Evolutionary conservation across 2,888 invertebrate species (phyloP), one percentile per base, ranked within the genome.

Genomic region (Aleiodes alternator): DNA sequence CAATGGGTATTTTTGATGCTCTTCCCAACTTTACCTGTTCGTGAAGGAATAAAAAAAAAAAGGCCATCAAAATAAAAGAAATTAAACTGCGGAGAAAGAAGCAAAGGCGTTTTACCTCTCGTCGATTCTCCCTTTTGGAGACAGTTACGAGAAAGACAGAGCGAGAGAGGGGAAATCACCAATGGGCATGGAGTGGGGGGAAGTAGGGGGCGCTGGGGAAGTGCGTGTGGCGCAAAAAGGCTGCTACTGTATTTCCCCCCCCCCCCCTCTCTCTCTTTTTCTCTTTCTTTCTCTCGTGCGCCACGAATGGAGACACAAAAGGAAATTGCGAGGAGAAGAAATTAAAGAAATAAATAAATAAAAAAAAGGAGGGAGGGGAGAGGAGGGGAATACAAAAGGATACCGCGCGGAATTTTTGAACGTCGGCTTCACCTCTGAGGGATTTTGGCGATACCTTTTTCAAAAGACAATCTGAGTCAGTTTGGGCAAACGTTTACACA

Each of bases 341-440:
- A 57, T 34, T 64, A 70, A 50, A 72, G 69, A 64, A 64, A 64
- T 64, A 16, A 64, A 64, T 64, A 48, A 61, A 76, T 59, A 73
- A 56, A 70, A 57, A 71, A 69, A 66, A 71, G 69, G 73, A 69
- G 73, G 23, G 23, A 23, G 23, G 55, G 38, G 59, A 12, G 66
- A 43, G 57, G 43, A 9, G 8, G 53, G n/a, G 57, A 55, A 23
- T 38, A 78, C 76, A 78, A 87, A 88, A 89, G 88, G 88, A 83
- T 84, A 86, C 88, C 89, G 88, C 88, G 83, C 82, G 84, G 88
- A 88, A 87, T 88, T 89, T 87, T 89, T 88, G 87, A 88, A 84
- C 86, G 87, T 85, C 87, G 87, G 85, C 87, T 84, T 80, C 80
- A 82, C 82, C 80, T 83, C 81, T 82, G 82, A 83, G 78, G 81